Conservation (phyloP, 2,888 invertebrate genomes). For the Agrilus cyanescens region DNA sequence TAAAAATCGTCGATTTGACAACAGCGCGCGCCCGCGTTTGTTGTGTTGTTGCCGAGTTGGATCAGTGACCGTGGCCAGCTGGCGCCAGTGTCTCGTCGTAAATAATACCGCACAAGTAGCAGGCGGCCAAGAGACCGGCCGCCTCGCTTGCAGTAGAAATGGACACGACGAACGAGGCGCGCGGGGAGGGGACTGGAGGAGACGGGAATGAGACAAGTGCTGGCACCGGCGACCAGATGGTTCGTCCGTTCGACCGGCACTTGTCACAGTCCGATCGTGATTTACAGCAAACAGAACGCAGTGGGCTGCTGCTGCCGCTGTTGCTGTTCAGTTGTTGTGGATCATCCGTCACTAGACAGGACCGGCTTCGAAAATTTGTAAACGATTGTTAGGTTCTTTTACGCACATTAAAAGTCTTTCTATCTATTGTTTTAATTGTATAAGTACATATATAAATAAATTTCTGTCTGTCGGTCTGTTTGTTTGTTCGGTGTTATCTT, state of each 20-base stretch:
- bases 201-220: conserved; percentile 20
- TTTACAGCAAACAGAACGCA: conserved; percentile 12
- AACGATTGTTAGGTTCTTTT: no score
- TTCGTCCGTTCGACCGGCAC: conserved; percentile 22
- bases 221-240: conserved; percentile 34
- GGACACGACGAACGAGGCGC: neutral
- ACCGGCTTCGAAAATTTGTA: no score
- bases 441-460: no score
- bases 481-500: no score
- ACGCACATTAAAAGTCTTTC: no score
- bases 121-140: conserved; percentile 8
- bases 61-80: conserved; percentile 40
- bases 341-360: no score
- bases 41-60: conserved; percentile 18
- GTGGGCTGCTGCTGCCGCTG: no score
- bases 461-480: no score
- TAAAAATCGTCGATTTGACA: neutral
- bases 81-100: conserved; percentile 37
- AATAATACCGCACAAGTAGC: conserved; percentile 38
- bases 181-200: conserved; percentile 7
- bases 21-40: neutral
- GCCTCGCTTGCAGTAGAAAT: neutral
- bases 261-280: conserved; percentile 19
- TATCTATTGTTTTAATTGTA: no score
- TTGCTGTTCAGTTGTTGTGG: no score